These are phyloP conservation scores for Meteorus colon DNA, from an alignment of 2,888 invertebrate species.

Conservation along the genomic window DNA sequence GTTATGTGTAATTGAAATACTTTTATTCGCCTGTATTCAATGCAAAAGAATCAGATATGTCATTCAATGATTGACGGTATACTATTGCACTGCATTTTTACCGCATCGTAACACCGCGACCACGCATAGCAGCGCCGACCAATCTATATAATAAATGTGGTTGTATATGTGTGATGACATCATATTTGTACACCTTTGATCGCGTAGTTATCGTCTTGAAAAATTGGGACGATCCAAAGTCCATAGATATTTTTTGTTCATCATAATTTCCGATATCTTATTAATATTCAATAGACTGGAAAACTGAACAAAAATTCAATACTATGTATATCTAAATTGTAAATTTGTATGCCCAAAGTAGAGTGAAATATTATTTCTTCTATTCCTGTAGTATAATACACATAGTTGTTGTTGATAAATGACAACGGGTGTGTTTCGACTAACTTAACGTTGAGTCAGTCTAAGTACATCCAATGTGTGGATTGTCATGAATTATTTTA, in stretches of 20 bases:
- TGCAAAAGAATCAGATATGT: conserved; percentile 24
- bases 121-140: conserved; percentile 42
- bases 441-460: too few relatives aligned
- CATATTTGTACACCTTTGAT: not conserved
- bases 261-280: not conserved
- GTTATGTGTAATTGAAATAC: not conserved
- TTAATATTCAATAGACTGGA: not conserved
- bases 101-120: conserved; percentile 51
- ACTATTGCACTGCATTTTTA: conserved; percentile 46
- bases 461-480: not conserved
- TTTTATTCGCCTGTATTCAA: not conserved
- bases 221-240: not conserved
- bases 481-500: not conserved
- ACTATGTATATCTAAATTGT: not conserved
- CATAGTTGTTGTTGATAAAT: not conserved
- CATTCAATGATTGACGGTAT: conserved; percentile 39
- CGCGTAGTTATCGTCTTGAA: not conserved
- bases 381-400: not conserved
- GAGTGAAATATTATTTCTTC: not conserved
- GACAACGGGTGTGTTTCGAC: not conserved
- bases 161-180: not conserved
- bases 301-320: not conserved
- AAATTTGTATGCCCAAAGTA: not conserved
- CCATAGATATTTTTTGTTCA: not conserved
- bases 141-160: not conserved